Conservation (phyloP, 2,888 invertebrate species). For the Pammene fasciana region DNA sequence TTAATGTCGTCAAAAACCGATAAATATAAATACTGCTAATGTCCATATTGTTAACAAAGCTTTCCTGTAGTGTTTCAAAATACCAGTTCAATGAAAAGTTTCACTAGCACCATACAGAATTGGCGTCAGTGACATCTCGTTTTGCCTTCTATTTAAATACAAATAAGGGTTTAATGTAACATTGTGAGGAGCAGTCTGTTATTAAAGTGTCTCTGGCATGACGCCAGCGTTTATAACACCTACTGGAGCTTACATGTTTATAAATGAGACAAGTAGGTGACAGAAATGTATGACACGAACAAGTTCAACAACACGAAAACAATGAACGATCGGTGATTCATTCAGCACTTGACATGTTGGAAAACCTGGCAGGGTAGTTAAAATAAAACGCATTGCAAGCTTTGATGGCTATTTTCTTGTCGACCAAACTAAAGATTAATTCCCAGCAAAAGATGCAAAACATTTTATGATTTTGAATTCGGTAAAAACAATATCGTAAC, state of each 20-base stretch:
- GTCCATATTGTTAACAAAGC: not conserved
- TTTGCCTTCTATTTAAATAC: too few species aligned
- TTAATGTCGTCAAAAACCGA: not conserved
- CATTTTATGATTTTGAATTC: too few species aligned
- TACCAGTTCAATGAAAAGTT: too few species aligned
- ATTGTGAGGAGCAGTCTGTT: not conserved
- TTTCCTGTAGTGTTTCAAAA: too few species aligned
- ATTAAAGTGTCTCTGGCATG: not conserved
- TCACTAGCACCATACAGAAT: too few species aligned
- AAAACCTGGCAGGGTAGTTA: not conserved
- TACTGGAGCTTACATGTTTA: constrained; percentile 15
- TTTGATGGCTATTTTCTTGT: too few species aligned
- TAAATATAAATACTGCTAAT: not conserved
- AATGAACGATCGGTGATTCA: constrained; percentile 18
- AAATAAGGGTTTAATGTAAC: too few species aligned
- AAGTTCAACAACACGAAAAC: constrained; percentile 24
- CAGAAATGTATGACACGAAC: constrained; percentile 21
- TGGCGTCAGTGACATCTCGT: too few species aligned
- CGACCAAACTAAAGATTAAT: too few species aligned
- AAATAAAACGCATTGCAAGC: too few species aligned
- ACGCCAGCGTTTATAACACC: constrained; percentile 17
- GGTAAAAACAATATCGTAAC: too few species aligned
- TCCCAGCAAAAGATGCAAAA: too few species aligned
- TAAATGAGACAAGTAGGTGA: constrained; percentile 4
- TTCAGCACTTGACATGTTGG: not conserved